Conservation (phyloP, 2,113 vertebrate species). For the Lepisosteus osseus region DNA sequence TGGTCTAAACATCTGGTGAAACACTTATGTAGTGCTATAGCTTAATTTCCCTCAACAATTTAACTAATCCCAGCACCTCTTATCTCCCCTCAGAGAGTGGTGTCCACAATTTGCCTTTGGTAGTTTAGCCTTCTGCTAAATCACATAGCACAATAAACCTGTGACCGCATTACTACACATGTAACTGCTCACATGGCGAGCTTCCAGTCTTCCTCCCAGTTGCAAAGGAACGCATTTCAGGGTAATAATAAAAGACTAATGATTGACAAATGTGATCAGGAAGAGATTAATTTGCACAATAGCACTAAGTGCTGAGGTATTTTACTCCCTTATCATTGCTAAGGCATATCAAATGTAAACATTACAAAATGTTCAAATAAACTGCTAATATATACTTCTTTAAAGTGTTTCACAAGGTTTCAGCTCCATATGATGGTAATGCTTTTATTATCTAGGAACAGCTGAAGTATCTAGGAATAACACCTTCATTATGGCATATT, state of each 20-base stretch:
- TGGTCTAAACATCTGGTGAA: background rate
- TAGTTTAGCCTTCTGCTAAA: background rate
- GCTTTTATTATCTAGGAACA: too few relatives aligned
- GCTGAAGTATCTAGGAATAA: too few relatives aligned
- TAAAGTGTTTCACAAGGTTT: too few relatives aligned
- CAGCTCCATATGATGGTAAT: too few relatives aligned
- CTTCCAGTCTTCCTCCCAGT: conserved; percentile 23
- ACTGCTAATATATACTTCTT: too few relatives aligned
- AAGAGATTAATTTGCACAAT: conserved; percentile 5
- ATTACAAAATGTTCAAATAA: too few relatives aligned
- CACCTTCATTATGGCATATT: too few relatives aligned
- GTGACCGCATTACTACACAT: conserved; percentile 24
- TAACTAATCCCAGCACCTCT: background rate
- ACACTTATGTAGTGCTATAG: background rate
- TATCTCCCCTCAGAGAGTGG: background rate
- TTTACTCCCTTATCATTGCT: too few relatives aligned
- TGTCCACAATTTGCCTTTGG: background rate
- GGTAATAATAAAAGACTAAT: background rate
- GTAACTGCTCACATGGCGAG: conserved; percentile 31
- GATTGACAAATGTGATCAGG: conserved; percentile 4
- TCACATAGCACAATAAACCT: background rate
- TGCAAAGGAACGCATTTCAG: background rate
- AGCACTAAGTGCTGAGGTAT: too few relatives aligned
- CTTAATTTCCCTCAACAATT: background rate
- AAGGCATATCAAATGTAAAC: too few relatives aligned